These are phyloP conservation scores for Drosophila birchii DNA, from an alignment of 2,888 invertebrate genomes.

Conservation along the genomic window DNA sequence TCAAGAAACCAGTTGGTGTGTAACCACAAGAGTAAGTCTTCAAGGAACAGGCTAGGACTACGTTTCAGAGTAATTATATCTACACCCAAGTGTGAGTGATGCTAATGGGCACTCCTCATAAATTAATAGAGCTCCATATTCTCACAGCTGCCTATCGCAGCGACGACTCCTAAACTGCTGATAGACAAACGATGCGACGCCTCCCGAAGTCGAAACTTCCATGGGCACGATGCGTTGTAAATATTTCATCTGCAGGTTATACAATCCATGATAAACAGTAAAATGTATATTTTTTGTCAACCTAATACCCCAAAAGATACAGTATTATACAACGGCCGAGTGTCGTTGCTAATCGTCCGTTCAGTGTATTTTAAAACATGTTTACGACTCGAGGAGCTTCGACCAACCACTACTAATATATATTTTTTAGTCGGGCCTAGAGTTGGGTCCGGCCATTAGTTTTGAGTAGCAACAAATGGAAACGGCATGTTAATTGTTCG, in stretches of 20 bases:
- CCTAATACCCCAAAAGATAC: conserved; percentile 26
- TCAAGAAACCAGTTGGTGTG: conserved; percentile 1
- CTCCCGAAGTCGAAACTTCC: conserved; percentile 13
- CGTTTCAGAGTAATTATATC: conserved; percentile 1
- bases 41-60: not conserved
- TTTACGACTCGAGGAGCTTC: conserved; percentile 43
- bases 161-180: conserved; percentile 17
- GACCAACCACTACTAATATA: not conserved
- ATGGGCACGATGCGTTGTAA: conserved; percentile 50
- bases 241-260: conserved; percentile 59
- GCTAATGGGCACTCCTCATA: conserved; percentile 49
- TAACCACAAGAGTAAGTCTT: conserved; percentile 4
- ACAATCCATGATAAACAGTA: conserved; percentile 65
- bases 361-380: conserved; percentile 53
- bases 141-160: conserved; percentile 35
- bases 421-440: conserved; percentile 7
- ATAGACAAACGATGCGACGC: conserved; percentile 65
- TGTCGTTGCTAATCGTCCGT: conserved; percentile 41
- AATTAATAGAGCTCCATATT: conserved; percentile 11
- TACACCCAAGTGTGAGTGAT: conserved; percentile 55
- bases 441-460: conserved; percentile 55
- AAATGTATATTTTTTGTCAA: conserved; percentile 37
- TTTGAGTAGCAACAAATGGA: conserved; percentile 57
- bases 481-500: conserved; percentile 71
- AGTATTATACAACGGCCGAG: conserved; percentile 35